Percentiles rank a stretch among this genome's conserved stretches.
Evolutionary conservation across 2,888 invertebrate genomes (phyloP).

Genomic region (Troglohyphantes excavatus): DNA sequence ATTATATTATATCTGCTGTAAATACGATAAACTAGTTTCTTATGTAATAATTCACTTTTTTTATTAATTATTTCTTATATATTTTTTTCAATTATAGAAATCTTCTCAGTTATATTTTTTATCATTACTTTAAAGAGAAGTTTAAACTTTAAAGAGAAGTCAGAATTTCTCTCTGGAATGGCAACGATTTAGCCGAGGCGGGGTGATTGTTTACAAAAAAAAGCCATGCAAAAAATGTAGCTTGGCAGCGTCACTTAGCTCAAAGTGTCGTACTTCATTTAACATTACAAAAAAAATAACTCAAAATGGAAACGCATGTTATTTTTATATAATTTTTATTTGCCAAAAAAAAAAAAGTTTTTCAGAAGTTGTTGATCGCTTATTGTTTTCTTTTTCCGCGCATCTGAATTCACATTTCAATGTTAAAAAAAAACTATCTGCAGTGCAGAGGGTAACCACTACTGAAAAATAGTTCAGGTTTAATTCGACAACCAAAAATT

Average conservation of each 20-base stretch:
- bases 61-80: too few relatives aligned
- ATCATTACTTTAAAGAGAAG: too few relatives aligned
- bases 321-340: slow-evolving; percentile 10
- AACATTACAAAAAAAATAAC: slow-evolving; percentile 11
- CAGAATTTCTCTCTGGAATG: slow-evolving; percentile 12
- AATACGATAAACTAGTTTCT: too few relatives aligned
- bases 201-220: slow-evolving; percentile 78
- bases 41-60: too few relatives aligned
- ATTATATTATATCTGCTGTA: too few relatives aligned
- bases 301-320: not conserved
- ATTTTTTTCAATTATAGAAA: too few relatives aligned
- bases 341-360: slow-evolving; percentile 25
- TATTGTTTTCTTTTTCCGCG: slow-evolving; percentile 52
- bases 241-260: slow-evolving; percentile 75
- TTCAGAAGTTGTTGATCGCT: not conserved
- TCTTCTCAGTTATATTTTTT: too few relatives aligned
- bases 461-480: slow-evolving; percentile 68
- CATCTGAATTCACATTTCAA: slow-evolving; percentile 53
- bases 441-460: slow-evolving; percentile 71
- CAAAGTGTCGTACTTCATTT: slow-evolving; percentile 43
- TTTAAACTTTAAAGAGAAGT: too few relatives aligned
- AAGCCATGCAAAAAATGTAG: slow-evolving; percentile 77
- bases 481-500: slow-evolving; percentile 7
- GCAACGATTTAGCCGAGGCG: slow-evolving; percentile 62
- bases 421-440: slow-evolving; percentile 76